Conservation (phyloP, 2,797 vertebrate genomes). For the Characodon lateralis region DNA sequence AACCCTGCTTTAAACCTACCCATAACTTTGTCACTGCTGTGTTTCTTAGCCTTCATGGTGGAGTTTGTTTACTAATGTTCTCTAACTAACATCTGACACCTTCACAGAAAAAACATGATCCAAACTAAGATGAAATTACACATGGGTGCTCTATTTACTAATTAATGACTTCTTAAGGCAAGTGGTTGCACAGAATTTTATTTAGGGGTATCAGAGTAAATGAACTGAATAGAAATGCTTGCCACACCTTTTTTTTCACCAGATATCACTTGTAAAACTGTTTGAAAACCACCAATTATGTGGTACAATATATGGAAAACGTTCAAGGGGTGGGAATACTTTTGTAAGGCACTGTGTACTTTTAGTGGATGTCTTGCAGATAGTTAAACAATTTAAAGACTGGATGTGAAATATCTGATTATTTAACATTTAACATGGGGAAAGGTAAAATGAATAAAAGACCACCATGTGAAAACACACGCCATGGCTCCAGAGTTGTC, state of each 20-base stretch:
- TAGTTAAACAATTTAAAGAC: slow-evolving; percentile 55
- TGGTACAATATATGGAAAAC: background rate
- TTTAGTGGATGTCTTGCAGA: slow-evolving; percentile 64
- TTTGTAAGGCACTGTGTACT: background rate
- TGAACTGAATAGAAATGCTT: background rate
- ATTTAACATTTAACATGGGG: background rate
- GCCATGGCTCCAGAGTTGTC: slow-evolving; percentile 67
- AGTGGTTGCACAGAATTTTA: too few relatives aligned
- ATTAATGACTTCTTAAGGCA: too few relatives aligned
- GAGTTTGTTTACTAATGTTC: background rate
- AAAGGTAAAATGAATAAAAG: slow-evolving; percentile 61
- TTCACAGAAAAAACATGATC: background rate
- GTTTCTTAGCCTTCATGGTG: background rate
- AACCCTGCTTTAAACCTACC: background rate
- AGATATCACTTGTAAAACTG: background rate
- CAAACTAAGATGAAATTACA: too few relatives aligned
- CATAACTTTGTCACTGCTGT: background rate
- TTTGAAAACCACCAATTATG: background rate
- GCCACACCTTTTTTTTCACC: background rate
- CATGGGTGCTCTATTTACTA: too few relatives aligned
- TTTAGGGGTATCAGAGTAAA: background rate
- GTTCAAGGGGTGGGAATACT: background rate
- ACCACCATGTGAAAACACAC: slow-evolving; percentile 79
- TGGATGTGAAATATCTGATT: slow-evolving; percentile 44
- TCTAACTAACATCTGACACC: background rate